A percentile compares a stretch with the other conserved stretches of the same genome.
phyloP scores from a whole-genome alignment of 1,140 invertebrate genomes.

The Saccostrea glomerata region DNA sequence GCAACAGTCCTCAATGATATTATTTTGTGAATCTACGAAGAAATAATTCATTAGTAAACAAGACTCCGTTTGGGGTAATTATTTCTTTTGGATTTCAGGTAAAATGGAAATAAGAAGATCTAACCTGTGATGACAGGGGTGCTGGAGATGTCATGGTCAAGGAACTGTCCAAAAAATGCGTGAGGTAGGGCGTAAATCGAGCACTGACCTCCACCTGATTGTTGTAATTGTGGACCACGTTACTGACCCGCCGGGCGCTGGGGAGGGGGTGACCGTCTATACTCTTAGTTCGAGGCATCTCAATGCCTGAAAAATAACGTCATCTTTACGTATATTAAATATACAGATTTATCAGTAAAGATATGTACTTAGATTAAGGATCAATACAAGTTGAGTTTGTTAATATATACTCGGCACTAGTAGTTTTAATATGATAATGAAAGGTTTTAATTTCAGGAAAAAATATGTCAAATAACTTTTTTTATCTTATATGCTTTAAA shows the following conservation, averaged over 20 bases:
- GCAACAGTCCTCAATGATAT: constrained; percentile 16
- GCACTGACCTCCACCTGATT: background rate
- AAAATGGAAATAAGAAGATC: background rate
- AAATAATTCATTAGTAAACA: background rate
- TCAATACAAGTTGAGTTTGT: too few relatives aligned
- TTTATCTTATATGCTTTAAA: too few relatives aligned
- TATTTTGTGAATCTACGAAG: constrained; percentile 2
- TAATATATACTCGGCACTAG: too few relatives aligned
- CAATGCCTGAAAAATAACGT: constrained; percentile 29
- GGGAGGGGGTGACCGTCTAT: constrained; percentile 4
- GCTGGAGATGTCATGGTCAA: constrained; percentile 35
- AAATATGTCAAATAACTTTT: too few relatives aligned
- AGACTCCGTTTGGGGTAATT: background rate
- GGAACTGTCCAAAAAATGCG: constrained; percentile 39
- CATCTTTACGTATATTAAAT: too few relatives aligned
- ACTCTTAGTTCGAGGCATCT: constrained; percentile 30
- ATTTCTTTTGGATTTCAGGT: background rate
- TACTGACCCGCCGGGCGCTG: constrained; percentile 10
- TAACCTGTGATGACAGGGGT: constrained; percentile 24
- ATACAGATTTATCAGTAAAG: too few relatives aligned
- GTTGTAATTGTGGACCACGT: constrained; percentile 16
- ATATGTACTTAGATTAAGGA: too few relatives aligned
- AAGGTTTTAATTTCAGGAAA: too few relatives aligned
- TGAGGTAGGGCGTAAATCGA: constrained; percentile 12
- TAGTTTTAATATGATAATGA: too few relatives aligned